Conservation (phyloP, 35 echinoderm and acorn worm genomes). For the Lytechinus pictus region DNA sequence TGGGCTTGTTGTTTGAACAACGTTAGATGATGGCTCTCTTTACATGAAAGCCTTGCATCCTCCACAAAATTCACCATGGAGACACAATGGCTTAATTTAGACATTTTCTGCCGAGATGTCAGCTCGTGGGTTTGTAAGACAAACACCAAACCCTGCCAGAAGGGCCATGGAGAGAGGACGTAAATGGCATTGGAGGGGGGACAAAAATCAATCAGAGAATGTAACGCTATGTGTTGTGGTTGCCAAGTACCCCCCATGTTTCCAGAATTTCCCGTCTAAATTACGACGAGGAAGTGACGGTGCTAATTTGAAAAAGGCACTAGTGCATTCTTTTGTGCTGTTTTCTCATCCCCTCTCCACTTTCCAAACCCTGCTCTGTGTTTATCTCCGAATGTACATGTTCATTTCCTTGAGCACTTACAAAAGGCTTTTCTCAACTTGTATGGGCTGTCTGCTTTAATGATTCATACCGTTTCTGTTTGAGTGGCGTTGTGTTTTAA, state of each 20-base stretch:
- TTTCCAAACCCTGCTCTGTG: background rate
- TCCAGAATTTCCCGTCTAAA: slow-evolving; percentile 34
- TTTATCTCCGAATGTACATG: background rate
- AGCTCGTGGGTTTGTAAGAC: slow-evolving; percentile 11
- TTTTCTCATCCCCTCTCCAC: background rate
- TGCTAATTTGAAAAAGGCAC: slow-evolving; percentile 35
- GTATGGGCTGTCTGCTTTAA: background rate
- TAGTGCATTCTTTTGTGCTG: background rate
- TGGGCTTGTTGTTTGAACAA: slow-evolving; percentile 3
- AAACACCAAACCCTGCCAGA: slow-evolving; percentile 16
- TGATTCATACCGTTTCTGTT: background rate
- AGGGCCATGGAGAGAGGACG: background rate
- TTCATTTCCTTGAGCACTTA: slow-evolving; percentile 14
- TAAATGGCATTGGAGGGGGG: background rate
- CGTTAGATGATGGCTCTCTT: slow-evolving; percentile 7
- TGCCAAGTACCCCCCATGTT: slow-evolving; percentile 34
- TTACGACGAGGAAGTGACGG: slow-evolving; percentile 46
- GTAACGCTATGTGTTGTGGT: slow-evolving; percentile 12
- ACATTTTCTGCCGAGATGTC: slow-evolving; percentile 5
- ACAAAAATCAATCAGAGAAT: background rate
- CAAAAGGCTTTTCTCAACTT: background rate
- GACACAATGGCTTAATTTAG: slow-evolving; percentile 20
- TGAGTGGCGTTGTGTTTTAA: background rate
- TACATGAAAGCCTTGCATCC: slow-evolving; percentile 25
- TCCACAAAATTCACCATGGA: slow-evolving; percentile 19